Conservation (phyloP, 2,888 invertebrate genomes). For the Tiphia femorata region DNA sequence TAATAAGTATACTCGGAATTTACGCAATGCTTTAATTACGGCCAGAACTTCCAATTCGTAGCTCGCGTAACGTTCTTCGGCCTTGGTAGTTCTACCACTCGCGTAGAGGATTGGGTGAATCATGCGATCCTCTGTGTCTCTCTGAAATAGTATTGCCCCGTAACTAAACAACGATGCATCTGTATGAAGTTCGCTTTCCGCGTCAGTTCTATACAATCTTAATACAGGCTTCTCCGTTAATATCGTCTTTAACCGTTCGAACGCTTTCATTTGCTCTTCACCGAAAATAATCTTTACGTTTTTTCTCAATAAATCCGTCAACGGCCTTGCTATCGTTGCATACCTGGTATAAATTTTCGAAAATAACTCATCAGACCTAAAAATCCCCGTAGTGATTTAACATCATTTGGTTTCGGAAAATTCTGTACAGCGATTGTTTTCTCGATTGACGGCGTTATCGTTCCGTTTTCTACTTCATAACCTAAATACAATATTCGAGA, state of each 20-base stretch:
- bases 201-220: neutral
- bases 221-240: conserved; percentile 22
- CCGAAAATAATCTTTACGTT: conserved; percentile 30
- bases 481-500: neutral
- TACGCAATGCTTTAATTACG: conserved; percentile 33
- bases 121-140: conserved; percentile 27
- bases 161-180: conserved; percentile 37
- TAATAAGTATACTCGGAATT: neutral
- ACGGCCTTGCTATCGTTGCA: conserved; percentile 41
- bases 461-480: neutral
- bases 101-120: conserved; percentile 45
- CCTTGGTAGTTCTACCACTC: conserved; percentile 41
- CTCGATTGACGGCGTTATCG: neutral
- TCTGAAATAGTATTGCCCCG: conserved; percentile 48
- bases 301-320: conserved; percentile 42
- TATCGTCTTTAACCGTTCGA: conserved; percentile 22
- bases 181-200: conserved; percentile 31
- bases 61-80: conserved; percentile 43
- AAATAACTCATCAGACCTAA: conserved; percentile 29
- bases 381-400: neutral
- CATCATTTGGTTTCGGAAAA: neutral
- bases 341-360: conserved; percentile 36
- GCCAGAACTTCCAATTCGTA: conserved; percentile 46
- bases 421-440: neutral
- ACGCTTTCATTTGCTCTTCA: conserved; percentile 10